Evolutionary conservation across 2,888 invertebrate species (phyloP), one percentile per base, ranked within the genome.

Genomic region (Pristionchus entomophagus): DNA sequence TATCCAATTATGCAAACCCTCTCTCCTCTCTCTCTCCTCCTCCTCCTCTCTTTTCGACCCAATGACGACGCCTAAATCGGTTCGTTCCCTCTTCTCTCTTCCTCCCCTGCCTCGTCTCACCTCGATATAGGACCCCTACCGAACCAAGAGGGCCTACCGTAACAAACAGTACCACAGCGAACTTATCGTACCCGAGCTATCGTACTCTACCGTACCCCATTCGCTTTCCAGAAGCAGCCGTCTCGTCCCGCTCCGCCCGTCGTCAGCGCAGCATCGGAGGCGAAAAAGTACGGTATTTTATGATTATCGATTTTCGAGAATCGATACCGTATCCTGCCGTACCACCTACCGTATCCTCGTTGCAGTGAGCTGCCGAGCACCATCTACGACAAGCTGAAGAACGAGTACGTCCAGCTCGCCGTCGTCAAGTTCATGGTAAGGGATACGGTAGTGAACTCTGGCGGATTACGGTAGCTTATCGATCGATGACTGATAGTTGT

Each of bases 351-450:
- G 14, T 32, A n/a, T 69, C 69, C 4, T 38, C 38, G n/a, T 38
- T 69, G 19, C 41, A 69, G 69, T 38, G 69, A 69, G 38, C 35
- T 38, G 19, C 69, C 69, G 32, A 69, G 69, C 41, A 38, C 22
- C 2, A 69, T 69, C 69, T 69, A 69, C 69, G 69, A 69, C 17
- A 69, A 69, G 38, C 69, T 69, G 22, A 69, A 69, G 69, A 38
- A 14, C 38, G 69, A 69, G 38, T 69, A 69, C 41, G 69, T 69
- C 38, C 69, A 69, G 22, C 12, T 69, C 32, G 69, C n/a, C 69
- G 69, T 69, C 69, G 69, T 69, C 38, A 69, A 69, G 69, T 69
- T 69, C 41, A 69, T 69, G 69, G 69, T 69, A 69, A 19, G n/a
- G n/a, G 45, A 45, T 45, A 45, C 14, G 8, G 6, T 45, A 45